A percentile compares a stretch with the other conserved stretches of the same genome.
phyloP scores from a whole-genome alignment of 2,113 vertebrate species.

The Pyrgilauda ruficollis region DNA sequence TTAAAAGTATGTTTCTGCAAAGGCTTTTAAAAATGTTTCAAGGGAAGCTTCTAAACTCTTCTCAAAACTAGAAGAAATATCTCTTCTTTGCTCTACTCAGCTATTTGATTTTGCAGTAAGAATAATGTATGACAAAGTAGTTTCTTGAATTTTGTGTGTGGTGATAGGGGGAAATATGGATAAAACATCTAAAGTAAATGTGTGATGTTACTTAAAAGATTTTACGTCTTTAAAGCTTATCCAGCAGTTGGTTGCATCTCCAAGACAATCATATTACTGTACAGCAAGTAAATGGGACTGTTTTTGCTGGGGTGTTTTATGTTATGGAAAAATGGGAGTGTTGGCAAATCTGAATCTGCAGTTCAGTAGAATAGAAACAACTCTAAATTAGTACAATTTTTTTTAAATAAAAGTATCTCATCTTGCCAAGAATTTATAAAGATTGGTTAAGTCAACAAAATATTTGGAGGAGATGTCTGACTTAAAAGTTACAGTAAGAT shows the following conservation, averaged over 20 bases:
- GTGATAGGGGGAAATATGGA: rapidly evolving
- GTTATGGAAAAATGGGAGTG: not conserved
- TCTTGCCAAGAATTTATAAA: not conserved
- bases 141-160: not conserved
- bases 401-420: not conserved
- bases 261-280: not conserved
- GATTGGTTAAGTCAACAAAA: not conserved
- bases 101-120: not conserved
- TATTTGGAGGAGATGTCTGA: not conserved
- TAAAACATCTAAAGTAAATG: not conserved
- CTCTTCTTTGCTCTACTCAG: not conserved
- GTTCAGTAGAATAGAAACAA: not conserved
- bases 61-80: not conserved
- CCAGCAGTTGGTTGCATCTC: not conserved
- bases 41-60: not conserved
- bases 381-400: not conserved
- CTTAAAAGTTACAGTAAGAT: not conserved
- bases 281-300: not conserved
- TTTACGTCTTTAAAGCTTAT: not conserved
- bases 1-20: not conserved
- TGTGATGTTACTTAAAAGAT: not conserved
- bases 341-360: not conserved
- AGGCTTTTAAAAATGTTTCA: not conserved
- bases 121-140: not conserved
- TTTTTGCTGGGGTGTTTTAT: not conserved